Conservation (phyloP, 2,797 vertebrate species). For the Micromesistius poutassou region DNA sequence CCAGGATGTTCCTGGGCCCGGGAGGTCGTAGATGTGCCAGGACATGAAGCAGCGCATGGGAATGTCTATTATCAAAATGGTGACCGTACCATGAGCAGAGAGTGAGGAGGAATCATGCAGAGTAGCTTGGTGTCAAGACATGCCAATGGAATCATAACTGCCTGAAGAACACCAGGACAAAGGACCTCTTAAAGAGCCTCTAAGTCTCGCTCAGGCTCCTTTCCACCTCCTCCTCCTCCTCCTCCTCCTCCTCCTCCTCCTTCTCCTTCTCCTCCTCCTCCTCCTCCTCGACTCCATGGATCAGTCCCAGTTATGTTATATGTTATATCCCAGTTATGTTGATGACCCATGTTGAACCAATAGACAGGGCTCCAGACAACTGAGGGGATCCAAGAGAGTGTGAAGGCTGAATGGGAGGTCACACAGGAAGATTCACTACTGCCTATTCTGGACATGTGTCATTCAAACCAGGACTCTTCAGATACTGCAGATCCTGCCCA, state of each 20-base stretch:
- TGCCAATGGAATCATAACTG: slow-evolving; percentile 11
- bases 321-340: too few relatives aligned
- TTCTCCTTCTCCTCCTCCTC: background rate
- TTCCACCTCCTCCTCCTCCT: slow-evolving; percentile 6
- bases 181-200: slow-evolving; percentile 12
- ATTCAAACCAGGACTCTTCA: slow-evolving; percentile 8
- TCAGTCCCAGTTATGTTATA: too few relatives aligned
- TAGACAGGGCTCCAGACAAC: slow-evolving; percentile 2
- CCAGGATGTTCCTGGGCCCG: slow-evolving; percentile 46
- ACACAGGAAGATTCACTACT: slow-evolving; percentile 7
- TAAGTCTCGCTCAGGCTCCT: slow-evolving; percentile 15
- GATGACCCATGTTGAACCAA: slow-evolving; percentile 21
- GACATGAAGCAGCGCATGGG: slow-evolving; percentile 5
- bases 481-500: slow-evolving; percentile 9
- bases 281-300: background rate
- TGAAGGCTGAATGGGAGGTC: slow-evolving; percentile 11
- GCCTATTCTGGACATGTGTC: slow-evolving; percentile 8
- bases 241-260: background rate
- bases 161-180: slow-evolving; percentile 4
- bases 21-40: slow-evolving; percentile 32
- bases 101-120: slow-evolving; percentile 12
- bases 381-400: slow-evolving; percentile 11
- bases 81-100: slow-evolving; percentile 15
- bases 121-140: background rate
- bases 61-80: slow-evolving; percentile 19